These are phyloP conservation scores for Brachystomella parvula DNA, from an alignment of 1,140 invertebrate species.

Conservation along the genomic window DNA sequence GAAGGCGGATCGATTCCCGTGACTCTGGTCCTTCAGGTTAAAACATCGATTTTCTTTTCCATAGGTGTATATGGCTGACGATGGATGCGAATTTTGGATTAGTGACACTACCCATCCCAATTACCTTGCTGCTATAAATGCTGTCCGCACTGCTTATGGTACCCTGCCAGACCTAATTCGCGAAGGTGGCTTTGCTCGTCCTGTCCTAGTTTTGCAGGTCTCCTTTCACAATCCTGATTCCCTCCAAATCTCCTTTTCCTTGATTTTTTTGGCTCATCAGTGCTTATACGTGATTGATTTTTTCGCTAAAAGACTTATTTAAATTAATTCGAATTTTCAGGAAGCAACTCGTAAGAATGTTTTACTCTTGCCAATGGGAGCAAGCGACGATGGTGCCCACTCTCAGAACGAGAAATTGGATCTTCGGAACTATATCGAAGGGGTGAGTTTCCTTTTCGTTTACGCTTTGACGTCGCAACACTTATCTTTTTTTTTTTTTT, in stretches of 20 bases:
- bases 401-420: conserved; percentile 97
- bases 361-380: conserved; percentile 69
- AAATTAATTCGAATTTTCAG: conserved; percentile 45
- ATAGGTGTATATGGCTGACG: conserved; percentile 58
- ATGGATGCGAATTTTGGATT: conserved; percentile 74
- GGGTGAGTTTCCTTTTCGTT: conserved; percentile 55
- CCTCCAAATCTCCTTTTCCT: background rate
- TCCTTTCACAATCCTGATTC: conserved; percentile 11
- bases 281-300: conserved; percentile 19
- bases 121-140: conserved; percentile 76
- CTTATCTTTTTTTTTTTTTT: background rate
- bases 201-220: conserved; percentile 71
- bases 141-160: conserved; percentile 82
- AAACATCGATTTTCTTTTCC: background rate
- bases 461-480: too few species aligned
- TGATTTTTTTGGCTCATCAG: conserved; percentile 2
- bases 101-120: conserved; percentile 84
- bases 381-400: conserved; percentile 92
- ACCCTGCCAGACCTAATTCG: conserved; percentile 88
- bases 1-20: conserved; percentile 95
- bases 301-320: conserved; percentile 8
- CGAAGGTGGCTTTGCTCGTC: conserved; percentile 90
- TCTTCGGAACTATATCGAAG: conserved; percentile 84
- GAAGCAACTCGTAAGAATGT: conserved; percentile 87
- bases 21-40: conserved; percentile 66